phyloP scores from a whole-genome alignment of 2,113 vertebrate species.

The Cromileptes altivelis region DNA sequence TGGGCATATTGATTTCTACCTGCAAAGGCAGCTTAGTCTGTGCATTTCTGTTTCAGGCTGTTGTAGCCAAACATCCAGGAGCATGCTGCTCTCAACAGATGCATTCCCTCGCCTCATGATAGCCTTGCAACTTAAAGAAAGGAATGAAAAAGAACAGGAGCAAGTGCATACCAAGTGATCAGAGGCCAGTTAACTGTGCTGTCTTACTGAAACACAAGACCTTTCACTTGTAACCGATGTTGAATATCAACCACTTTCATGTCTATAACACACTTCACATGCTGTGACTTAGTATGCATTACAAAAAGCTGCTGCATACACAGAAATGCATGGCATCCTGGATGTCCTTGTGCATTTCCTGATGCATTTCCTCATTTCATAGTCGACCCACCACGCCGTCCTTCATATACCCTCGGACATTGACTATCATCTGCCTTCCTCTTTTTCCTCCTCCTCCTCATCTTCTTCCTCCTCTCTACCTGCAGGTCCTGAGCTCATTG shows the following conservation, averaged over 20 bases:
- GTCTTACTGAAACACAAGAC: neutral
- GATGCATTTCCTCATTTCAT: conserved; percentile 75
- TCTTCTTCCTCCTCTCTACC: conserved; percentile 34
- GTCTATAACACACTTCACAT: conserved; percentile 13
- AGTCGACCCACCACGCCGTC: conserved; percentile 70
- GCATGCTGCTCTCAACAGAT: conserved; percentile 15
- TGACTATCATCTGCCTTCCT: conserved; percentile 44
- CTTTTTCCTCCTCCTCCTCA: conserved; percentile 17
- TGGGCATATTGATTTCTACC: conserved; percentile 36
- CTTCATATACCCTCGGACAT: conserved; percentile 67
- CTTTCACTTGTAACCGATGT: conserved; percentile 38
- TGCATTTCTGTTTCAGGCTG: conserved; percentile 14
- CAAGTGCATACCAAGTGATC: neutral
- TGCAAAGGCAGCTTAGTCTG: conserved; percentile 21
- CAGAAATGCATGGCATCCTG: conserved; percentile 36
- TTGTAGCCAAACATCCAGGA: conserved; percentile 13
- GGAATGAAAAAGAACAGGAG: conserved; percentile 9
- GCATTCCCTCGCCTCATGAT: conserved; percentile 39
- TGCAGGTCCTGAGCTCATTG: conserved; percentile 72
- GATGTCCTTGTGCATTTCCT: conserved; percentile 70
- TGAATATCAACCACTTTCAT: conserved; percentile 22
- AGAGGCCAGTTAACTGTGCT: neutral
- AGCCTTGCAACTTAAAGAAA: conserved; percentile 27
- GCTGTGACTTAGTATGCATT: conserved; percentile 28
- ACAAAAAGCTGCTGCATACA: conserved; percentile 41